These are phyloP conservation scores for Phlogophora meticulosa DNA, from an alignment of 2,888 invertebrate species.

Conservation along the genomic window DNA sequence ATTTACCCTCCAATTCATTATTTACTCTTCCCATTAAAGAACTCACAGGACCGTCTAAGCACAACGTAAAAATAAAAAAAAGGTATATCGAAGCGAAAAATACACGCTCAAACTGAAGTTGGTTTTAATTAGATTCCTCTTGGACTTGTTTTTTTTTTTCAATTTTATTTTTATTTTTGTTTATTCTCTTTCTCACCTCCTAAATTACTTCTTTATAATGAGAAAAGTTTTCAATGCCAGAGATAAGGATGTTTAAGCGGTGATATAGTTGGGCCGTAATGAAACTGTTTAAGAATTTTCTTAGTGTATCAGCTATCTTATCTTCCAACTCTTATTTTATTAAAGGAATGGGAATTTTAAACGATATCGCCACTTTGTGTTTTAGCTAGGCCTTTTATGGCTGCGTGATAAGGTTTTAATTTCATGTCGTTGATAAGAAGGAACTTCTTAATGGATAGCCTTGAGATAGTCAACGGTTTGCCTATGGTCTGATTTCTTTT, in stretches of 20 bases:
- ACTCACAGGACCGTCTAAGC: constrained; percentile 28
- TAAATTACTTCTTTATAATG: constrained; percentile 80
- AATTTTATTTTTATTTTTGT: constrained; percentile 71
- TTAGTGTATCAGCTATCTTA: constrained; percentile 56
- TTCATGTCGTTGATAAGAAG: constrained; percentile 26
- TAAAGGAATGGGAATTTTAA: constrained; percentile 46
- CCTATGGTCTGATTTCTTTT: not conserved
- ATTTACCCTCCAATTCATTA: constrained; percentile 4
- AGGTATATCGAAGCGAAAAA: constrained; percentile 66
- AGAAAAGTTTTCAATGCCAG: constrained; percentile 77
- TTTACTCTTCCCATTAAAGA: constrained; percentile 16
- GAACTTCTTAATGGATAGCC: constrained; percentile 1
- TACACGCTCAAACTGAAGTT: constrained; percentile 69
- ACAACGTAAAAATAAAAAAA: constrained; percentile 51
- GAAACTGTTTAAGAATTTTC: constrained; percentile 57
- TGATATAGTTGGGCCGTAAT: constrained; percentile 65
- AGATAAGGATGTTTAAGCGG: constrained; percentile 68
- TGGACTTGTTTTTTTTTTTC: constrained; percentile 71
- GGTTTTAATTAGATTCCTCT: constrained; percentile 82
- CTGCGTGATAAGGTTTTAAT: constrained; percentile 31
- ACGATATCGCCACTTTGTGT: constrained; percentile 41
- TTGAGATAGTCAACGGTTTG: not conserved
- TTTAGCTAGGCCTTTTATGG: constrained; percentile 25
- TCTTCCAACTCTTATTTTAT: constrained; percentile 52
- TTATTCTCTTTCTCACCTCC: constrained; percentile 75